Conservation (phyloP, 2,888 invertebrate genomes). For the Idaea biselata region DNA sequence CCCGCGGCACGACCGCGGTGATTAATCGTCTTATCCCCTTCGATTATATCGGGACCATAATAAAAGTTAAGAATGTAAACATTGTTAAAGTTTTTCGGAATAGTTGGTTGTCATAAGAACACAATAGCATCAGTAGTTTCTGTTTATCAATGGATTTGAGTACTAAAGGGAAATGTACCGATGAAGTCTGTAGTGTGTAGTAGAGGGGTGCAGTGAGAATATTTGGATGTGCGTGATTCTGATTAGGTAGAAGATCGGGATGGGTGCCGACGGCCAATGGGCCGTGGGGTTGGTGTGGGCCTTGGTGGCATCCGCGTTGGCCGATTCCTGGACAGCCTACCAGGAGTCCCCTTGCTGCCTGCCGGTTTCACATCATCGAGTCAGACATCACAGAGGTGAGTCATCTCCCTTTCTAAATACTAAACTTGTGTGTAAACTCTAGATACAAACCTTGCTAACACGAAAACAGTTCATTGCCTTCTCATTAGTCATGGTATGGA, state of each 20-base stretch:
- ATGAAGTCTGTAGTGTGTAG: conserved; percentile 36
- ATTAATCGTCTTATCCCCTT: conserved; percentile 61
- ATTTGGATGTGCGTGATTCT: conserved; percentile 51
- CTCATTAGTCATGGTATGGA: conserved; percentile 37
- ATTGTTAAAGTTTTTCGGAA: conserved; percentile 65
- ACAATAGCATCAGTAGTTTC: conserved; percentile 34
- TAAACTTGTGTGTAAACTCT: background rate
- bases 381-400: conserved; percentile 83
- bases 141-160: conserved; percentile 43
- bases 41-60: conserved; percentile 59
- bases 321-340: conserved; percentile 84
- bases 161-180: conserved; percentile 33
- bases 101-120: conserved; percentile 56
- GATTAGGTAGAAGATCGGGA: conserved; percentile 37
- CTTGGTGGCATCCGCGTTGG: conserved; percentile 72
- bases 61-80: conserved; percentile 50
- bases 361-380: conserved; percentile 79
- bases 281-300: conserved; percentile 58
- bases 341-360: conserved; percentile 85
- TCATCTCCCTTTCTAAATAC: conserved; percentile 25
- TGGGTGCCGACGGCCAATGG: conserved; percentile 55
- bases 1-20: conserved; percentile 53
- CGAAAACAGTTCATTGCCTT: conserved; percentile 38
- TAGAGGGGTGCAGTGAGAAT: conserved; percentile 42
- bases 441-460: conserved; percentile 8